Percentiles rank a stretch among this genome's conserved stretches.
phyloP scores from a whole-genome alignment of 2,888 invertebrate genomes.

The Cetonia aurata region DNA sequence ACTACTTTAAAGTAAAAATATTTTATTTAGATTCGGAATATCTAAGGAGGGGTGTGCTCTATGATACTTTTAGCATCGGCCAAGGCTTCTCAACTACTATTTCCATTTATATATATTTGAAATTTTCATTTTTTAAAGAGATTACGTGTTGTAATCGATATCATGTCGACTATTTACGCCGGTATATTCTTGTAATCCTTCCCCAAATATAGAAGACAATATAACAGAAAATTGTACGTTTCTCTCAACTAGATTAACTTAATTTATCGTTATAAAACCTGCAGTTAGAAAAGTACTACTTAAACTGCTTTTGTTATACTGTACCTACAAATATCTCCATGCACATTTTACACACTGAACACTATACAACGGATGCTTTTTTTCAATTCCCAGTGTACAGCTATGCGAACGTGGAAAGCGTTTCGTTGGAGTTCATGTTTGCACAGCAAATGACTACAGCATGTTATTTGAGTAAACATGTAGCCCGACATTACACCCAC shows the following conservation, averaged over 20 bases:
- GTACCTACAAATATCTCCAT: conserved; percentile 1
- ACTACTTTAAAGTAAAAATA: too few relatives aligned
- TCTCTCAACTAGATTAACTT: conserved; percentile 5
- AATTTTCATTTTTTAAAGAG: too few relatives aligned
- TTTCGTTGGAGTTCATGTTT: conserved; percentile 42
- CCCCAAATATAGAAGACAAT: not conserved
- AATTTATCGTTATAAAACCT: conserved; percentile 9
- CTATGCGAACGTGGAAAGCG: conserved; percentile 22
- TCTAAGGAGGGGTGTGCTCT: too few relatives aligned
- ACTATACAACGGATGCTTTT: not conserved
- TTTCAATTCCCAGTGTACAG: conserved; percentile 10
- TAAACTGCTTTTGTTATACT: too few relatives aligned
- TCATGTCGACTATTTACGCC: too few relatives aligned
- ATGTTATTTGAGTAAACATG: conserved; percentile 45
- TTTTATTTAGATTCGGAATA: too few relatives aligned
- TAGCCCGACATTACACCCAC: conserved; percentile 45
- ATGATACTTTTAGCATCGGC: too few relatives aligned
- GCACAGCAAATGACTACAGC: conserved; percentile 46
- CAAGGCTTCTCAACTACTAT: too few relatives aligned
- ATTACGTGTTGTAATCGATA: too few relatives aligned
- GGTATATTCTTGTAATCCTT: too few relatives aligned
- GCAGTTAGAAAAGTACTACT: not conserved
- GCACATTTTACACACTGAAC: not conserved
- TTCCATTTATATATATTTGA: too few relatives aligned
- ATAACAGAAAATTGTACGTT: conserved; percentile 10